Base-by-base conservation (phyloP, 37 sponge, comb jelly and placozoan genomes). In the Dysidea cf. avara region DNA sequence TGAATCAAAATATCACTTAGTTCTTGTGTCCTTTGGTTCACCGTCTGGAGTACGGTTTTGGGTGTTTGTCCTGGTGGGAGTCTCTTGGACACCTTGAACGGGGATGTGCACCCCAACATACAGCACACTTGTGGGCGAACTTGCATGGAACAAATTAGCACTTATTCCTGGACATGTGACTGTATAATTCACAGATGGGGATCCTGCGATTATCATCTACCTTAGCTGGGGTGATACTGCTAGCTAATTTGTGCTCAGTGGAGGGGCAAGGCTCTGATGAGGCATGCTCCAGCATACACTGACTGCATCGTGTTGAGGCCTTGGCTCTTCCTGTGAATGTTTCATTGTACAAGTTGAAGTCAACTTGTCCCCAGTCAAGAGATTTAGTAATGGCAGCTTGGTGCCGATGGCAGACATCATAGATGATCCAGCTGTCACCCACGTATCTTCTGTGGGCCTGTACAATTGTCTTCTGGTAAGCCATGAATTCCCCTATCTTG, bases 361-460 rank as follows among this genome's bases (percentile, higher is more conserved):
- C 81, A 28, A 64, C 32, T n/a, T 25, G 11, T 13, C 28, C 26
- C 82, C 82, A 81, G 52, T 81, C 53, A 17, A 81, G 75, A 34
- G 36, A 55, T 6, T 56, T 35, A 20, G 34, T 67, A 11, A 21
- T 43, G 16, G 49, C 53, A 1, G 75, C 82, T 43, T 66, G 43
- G 1, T 74, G 29, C 0, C 75, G 29, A 20, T 67, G 72, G 49
- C 33, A 38, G 2, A 3, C 25, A 49, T 81, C 75, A 34, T 81
- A 81, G 2, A 22, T 58, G 12, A 72, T 73, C 71, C 80, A 70
- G 2, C 40, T 12, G 11, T 20, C n/a, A 47, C 46, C 66, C 66
- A 5, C 3, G 31, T 24, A 26, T 18, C 32, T 28, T 34, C 32
- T 61, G 62, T 22, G 32, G 7, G 7, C 2, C 2, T 7, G 26